Evolutionary conservation across 2,797 vertebrate species (phyloP), one percentile per base, ranked within the genome.

Genomic region (Channa striata): DNA sequence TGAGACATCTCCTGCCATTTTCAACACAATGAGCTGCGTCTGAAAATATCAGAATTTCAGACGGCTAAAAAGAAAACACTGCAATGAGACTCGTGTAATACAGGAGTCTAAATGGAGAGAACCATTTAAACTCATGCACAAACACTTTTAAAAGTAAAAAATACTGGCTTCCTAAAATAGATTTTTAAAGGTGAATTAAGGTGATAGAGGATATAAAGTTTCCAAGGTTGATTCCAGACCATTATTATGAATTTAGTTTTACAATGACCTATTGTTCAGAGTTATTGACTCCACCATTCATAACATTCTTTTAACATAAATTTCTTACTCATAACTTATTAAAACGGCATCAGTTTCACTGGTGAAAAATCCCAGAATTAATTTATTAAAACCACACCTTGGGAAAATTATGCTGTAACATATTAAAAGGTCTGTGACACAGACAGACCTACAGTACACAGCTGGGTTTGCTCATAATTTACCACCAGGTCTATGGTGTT

Each of bases 1-100:
- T 33, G 60, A 87, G 78, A 87, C 89, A 88, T 87, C 83, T 33
- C 21, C 48, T 61, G 74, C 72, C 70, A 68, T 84, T 77, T 82
- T 14, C 33, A 67, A 50, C 68, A 65, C 65, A 52, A 76, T 17
- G 39, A n/a, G 44, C 30, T 21, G 12, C 9, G 50, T 84, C 73
- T 78, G 50, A 47, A 68, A 72, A 75, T 14, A 33, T 30, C 23
- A 71, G 40, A 42, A n/a, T 68, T 75, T 50, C 64, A 74, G 51
- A 64, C 2, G 65, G 47, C 57, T 11, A 46, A 40, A 70, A 74
- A 61, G 5, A 69, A 72, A 84, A 77, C 20, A 59, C 13, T 34
- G 2, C n/a, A n/a, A n/a, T n/a, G n/a, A n/a, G n/a, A 6, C 14
- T 39, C 23, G 66, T 67, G 74, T 30, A 30, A 81, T 53, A 64